phyloP scores from a whole-genome alignment of 2,797 vertebrate species.

The Syngnathus acus region DNA sequence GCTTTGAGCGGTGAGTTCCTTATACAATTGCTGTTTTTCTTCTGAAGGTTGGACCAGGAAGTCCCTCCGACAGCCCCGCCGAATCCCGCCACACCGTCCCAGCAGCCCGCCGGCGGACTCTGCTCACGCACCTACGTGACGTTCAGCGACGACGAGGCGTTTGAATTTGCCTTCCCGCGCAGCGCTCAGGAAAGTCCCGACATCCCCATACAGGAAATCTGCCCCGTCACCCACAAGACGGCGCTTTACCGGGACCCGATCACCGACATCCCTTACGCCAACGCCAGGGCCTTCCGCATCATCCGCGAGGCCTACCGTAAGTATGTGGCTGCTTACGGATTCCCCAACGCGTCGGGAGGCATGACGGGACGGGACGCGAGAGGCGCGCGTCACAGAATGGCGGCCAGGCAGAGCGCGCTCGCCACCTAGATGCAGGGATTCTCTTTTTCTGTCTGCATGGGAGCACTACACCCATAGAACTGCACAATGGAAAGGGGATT shows the following conservation, averaged over 20 bases:
- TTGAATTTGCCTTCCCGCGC: conserved; percentile 73
- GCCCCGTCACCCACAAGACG: conserved; percentile 87
- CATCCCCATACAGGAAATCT: conserved; percentile 81
- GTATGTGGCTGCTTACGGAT: conserved; percentile 87
- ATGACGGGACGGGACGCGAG: conserved; percentile 62
- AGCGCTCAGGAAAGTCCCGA: conserved; percentile 41
- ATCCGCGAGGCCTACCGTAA: conserved; percentile 92
- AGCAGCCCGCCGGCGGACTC: conserved; percentile 48
- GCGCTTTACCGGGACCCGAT: conserved; percentile 90
- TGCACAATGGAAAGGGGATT: not conserved
- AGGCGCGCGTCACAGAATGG: conserved; percentile 77
- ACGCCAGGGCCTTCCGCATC: conserved; percentile 86
- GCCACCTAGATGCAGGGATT: conserved; percentile 35
- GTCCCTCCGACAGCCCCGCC: conserved; percentile 48
- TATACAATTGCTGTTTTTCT: not conserved
- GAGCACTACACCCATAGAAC: not conserved
- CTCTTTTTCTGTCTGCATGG: not conserved
- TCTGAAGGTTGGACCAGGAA: conserved; percentile 81
- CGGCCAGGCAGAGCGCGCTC: conserved; percentile 75
- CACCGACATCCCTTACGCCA: conserved; percentile 91
- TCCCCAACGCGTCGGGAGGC: conserved; percentile 74
- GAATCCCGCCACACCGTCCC: conserved; percentile 36
- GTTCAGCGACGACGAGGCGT: conserved; percentile 86
- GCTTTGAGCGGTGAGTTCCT: not conserved
- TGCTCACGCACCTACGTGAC: conserved; percentile 91